Conservation (phyloP, 2,888 invertebrate species). For the Gasteruption jaculator region DNA sequence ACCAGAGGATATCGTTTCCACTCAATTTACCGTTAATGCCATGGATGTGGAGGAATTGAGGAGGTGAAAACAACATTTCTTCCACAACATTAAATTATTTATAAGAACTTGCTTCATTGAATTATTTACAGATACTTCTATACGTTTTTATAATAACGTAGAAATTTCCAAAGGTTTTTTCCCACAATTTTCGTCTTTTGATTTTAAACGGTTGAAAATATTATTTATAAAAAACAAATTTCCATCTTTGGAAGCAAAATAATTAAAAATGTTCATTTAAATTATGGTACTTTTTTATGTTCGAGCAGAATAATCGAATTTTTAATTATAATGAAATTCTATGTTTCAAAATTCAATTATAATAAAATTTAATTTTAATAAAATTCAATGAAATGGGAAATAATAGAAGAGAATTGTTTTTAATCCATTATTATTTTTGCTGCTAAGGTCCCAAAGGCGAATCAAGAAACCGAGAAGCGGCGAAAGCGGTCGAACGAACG, state of each 20-base stretch:
- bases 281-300: conserved; percentile 23
- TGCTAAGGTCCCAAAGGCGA: conserved; percentile 45
- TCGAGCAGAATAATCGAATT: background rate
- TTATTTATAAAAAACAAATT: too few relatives aligned
- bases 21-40: conserved; percentile 82
- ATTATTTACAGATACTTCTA: too few relatives aligned
- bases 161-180: too few relatives aligned
- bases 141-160: too few relatives aligned
- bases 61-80: conserved; percentile 53
- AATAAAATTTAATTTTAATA: too few relatives aligned
- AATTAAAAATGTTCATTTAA: too few relatives aligned
- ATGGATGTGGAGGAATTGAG: conserved; percentile 82
- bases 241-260: too few relatives aligned
- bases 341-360: too few relatives aligned
- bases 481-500: conserved; percentile 41
- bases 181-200: too few relatives aligned
- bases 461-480: conserved; percentile 38
- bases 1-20: conserved; percentile 60
- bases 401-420: conserved; percentile 1
- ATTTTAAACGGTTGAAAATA: too few relatives aligned
- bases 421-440: background rate
- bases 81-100: conserved; percentile 1
- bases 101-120: background rate
- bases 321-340: conserved; percentile 1
- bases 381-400: too few relatives aligned